Conservation (phyloP, 2,888 invertebrate genomes). For the Dasypogon diadema region DNA sequence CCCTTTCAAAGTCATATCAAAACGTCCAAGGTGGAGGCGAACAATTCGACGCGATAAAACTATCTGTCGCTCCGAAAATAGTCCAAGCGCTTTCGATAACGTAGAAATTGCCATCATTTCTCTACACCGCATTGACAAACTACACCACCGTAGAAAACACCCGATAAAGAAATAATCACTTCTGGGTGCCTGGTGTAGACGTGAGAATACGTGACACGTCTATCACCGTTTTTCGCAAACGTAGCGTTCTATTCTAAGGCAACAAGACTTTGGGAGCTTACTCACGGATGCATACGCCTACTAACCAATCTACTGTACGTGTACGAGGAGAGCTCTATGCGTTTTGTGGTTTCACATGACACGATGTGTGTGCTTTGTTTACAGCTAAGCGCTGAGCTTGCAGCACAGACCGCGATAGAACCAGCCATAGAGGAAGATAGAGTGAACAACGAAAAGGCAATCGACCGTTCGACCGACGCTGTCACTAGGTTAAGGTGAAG, state of each 20-base stretch:
- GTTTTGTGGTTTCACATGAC: conserved; percentile 33
- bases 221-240: conserved; percentile 21
- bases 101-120: neutral
- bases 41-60: conserved; percentile 3
- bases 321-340: conserved; percentile 25
- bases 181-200: conserved; percentile 35
- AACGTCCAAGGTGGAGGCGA: conserved; percentile 21
- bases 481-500: conserved; percentile 71
- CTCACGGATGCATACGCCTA: conserved; percentile 15
- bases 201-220: conserved; percentile 28
- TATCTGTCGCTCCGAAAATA: conserved; percentile 32
- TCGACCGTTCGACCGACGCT: conserved; percentile 69
- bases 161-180: neutral
- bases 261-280: conserved; percentile 52
- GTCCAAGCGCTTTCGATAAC: conserved; percentile 21
- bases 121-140: neutral
- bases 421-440: conserved; percentile 32
- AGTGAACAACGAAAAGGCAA: conserved; percentile 61
- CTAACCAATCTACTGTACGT: neutral
- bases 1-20: conserved; percentile 52
- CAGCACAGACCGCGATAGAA: conserved; percentile 26
- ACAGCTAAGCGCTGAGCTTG: conserved; percentile 47
- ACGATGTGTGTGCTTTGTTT: conserved; percentile 53
- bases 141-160: conserved; percentile 6
- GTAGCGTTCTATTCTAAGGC: conserved; percentile 24